Conservation (phyloP, 2,888 invertebrate species). For the Drosophila anomalata region DNA sequence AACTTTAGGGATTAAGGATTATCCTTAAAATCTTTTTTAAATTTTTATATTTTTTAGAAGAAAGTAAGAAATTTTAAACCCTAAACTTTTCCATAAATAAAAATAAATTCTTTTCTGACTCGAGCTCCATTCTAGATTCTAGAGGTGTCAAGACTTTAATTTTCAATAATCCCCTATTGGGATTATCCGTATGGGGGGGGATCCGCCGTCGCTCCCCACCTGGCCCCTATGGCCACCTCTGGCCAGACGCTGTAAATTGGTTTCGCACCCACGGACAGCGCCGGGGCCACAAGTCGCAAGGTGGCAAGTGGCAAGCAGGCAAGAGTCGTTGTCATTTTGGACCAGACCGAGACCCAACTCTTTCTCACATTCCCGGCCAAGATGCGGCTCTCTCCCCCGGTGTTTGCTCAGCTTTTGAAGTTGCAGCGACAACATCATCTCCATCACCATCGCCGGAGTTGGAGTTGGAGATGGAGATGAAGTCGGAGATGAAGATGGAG, state of each 20-base stretch:
- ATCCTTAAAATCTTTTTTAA: not conserved
- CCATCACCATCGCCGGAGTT: slow-evolving; percentile 50
- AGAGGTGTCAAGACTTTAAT: slow-evolving; percentile 39
- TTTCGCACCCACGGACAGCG: slow-evolving; percentile 43
- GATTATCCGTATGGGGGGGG: not conserved
- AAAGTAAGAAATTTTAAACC: not conserved
- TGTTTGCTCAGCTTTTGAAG: slow-evolving; percentile 77
- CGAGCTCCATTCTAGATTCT: slow-evolving; percentile 18
- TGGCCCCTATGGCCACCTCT: not conserved
- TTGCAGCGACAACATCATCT: slow-evolving; percentile 76
- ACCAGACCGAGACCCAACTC: slow-evolving; percentile 21
- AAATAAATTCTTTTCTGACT: not conserved
- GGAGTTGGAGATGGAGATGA: not conserved
- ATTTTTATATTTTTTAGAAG: not conserved
- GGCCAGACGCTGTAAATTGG: slow-evolving; percentile 35
- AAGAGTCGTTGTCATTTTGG: slow-evolving; percentile 18
- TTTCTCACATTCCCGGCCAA: slow-evolving; percentile 44
- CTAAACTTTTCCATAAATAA: not conserved
- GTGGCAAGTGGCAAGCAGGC: slow-evolving; percentile 8
- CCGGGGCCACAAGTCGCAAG: slow-evolving; percentile 24
- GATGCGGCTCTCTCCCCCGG: slow-evolving; percentile 11
- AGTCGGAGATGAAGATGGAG: not conserved
- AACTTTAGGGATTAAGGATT: too few species aligned
- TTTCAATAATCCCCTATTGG: slow-evolving; percentile 35
- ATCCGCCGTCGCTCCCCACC: not conserved